Evolutionary conservation across 1,140 invertebrate genomes (phyloP).

Genomic region (Bombus pyrosoma): DNA sequence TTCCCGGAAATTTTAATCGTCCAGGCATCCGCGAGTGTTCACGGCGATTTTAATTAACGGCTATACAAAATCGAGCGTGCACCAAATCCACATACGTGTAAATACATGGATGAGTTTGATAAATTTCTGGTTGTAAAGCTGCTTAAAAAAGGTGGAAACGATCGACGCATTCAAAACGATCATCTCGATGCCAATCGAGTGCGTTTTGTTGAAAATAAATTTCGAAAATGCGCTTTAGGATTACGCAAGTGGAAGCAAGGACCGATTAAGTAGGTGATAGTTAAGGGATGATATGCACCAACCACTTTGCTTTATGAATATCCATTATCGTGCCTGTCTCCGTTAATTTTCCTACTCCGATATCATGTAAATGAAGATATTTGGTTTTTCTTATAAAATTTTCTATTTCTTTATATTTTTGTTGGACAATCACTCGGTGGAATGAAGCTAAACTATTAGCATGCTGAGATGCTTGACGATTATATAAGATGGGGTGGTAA

Average conservation of each 20-base stretch:
- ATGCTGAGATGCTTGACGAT: neutral
- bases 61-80: neutral
- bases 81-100: no score
- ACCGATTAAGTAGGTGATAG: neutral
- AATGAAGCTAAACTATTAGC: neutral
- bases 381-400: no score
- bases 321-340: no score
- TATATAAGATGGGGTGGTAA: neutral
- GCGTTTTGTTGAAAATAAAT: neutral
- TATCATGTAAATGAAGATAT: neutral
- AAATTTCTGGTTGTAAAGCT: constrained; percentile 1
- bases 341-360: neutral
- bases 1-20: neutral
- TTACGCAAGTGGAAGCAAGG: no score
- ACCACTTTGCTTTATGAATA: no score
- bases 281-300: no score
- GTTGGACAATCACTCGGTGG: neutral
- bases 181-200: neutral
- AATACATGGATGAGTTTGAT: neutral
- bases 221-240: neutral
- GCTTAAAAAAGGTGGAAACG: neutral
- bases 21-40: neutral
- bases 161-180: neutral
- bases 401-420: neutral
- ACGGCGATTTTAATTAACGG: constrained; percentile 7